Evolutionary conservation across 1,140 invertebrate genomes (phyloP).

Genomic region (Elysia chlorotica): DNA sequence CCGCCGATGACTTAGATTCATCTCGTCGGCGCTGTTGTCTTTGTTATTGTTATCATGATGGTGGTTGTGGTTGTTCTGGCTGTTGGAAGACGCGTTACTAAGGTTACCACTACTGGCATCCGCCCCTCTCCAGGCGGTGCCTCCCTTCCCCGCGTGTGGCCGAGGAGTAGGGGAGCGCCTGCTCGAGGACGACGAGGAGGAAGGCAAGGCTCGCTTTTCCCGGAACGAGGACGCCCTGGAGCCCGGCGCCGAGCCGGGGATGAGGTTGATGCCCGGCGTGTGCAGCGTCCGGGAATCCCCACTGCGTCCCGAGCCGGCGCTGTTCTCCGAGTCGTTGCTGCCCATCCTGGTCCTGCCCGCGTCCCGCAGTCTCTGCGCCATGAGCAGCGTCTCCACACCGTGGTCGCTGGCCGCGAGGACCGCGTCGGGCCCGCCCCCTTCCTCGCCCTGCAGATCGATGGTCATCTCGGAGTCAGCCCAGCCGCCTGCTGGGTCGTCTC

Average conservation of each 20-base stretch:
- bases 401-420: neutral
- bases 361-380: neutral
- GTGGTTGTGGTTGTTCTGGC: neutral
- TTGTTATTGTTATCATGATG: neutral
- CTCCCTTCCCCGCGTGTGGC: too few species aligned
- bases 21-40: neutral
- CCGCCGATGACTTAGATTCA: slow-evolving; percentile 19
- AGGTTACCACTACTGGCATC: neutral
- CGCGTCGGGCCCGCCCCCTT: neutral
- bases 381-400: neutral
- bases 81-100: neutral
- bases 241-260: neutral
- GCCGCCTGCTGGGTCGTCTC: too few species aligned
- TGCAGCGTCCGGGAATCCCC: neutral
- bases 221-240: neutral
- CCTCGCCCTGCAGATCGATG: too few species aligned
- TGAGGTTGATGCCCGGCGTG: neutral
- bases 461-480: too few species aligned
- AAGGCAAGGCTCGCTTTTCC: neutral
- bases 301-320: neutral
- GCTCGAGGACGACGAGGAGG: neutral
- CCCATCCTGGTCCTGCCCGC: slow-evolving; percentile 1
- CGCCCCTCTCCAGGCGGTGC: neutral
- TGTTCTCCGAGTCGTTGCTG: slow-evolving; percentile 25
- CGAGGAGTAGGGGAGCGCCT: too few species aligned